Evolutionary conservation across 1,140 invertebrate genomes (phyloP).

Genomic region (Globodera rostochiensis): DNA sequence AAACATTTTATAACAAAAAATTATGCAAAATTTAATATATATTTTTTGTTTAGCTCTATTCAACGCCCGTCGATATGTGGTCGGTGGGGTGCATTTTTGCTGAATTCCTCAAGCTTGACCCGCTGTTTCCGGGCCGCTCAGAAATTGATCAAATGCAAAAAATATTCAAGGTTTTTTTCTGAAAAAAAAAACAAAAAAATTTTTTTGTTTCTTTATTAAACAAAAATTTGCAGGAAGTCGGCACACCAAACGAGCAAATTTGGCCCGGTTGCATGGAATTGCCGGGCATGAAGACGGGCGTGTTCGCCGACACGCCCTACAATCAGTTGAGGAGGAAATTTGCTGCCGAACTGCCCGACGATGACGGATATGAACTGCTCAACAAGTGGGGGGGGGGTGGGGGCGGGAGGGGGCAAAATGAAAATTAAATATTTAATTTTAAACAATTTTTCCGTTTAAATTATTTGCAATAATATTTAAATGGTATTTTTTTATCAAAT

Average conservation of each 20-base stretch:
- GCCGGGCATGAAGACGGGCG: conserved; percentile 70
- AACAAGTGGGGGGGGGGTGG: not conserved
- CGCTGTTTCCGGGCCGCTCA: conserved; percentile 92
- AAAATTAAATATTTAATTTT: not conserved
- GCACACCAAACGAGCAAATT: conserved; percentile 91
- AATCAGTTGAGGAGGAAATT: conserved; percentile 74
- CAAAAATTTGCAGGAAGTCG: conserved; percentile 75
- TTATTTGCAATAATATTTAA: conserved; percentile 5
- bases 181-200: too few relatives aligned
- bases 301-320: conserved; percentile 58
- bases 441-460: not conserved
- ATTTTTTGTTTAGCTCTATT: conserved; percentile 72
- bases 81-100: conserved; percentile 98
- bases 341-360: conserved; percentile 32
- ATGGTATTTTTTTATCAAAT: too few relatives aligned
- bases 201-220: not conserved
- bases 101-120: conserved; percentile 90
- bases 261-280: conserved; percentile 91
- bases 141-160: conserved; percentile 90
- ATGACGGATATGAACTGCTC: conserved; percentile 43
- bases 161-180: conserved; percentile 81
- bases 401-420: conserved; percentile 6
- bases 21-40: not conserved
- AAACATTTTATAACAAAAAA: conserved; percentile 3
- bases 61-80: conserved; percentile 95